phyloP scores from a whole-genome alignment of 2,888 invertebrate genomes.

The Drosophila silvestris region DNA sequence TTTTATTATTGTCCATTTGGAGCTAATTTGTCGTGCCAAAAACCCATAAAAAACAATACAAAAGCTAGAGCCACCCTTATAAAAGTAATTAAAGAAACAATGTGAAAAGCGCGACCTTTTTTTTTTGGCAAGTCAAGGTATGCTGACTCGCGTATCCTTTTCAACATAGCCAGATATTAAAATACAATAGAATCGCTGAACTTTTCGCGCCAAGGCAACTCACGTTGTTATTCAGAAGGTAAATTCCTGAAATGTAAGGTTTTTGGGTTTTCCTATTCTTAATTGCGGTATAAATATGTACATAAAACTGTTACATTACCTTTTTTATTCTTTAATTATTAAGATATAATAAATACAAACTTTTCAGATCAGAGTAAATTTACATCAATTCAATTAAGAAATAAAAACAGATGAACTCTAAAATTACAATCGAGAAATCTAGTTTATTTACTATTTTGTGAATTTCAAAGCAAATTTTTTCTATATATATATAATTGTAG shows the following conservation, averaged over 20 bases:
- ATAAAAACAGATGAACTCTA: too few relatives aligned
- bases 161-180: background rate
- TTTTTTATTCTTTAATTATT: background rate
- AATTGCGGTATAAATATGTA: background rate
- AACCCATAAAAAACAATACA: constrained; percentile 36
- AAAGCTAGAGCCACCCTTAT: constrained; percentile 12
- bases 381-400: background rate
- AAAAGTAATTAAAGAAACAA: constrained; percentile 12
- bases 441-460: background rate
- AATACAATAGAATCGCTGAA: background rate
- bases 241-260: background rate
- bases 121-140: background rate
- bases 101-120: background rate
- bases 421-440: too few relatives aligned
- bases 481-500: background rate
- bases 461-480: background rate
- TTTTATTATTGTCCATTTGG: constrained; percentile 15
- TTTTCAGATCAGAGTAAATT: background rate
- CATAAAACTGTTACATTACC: background rate
- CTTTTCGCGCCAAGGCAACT: background rate
- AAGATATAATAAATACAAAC: too few relatives aligned
- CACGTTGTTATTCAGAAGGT: background rate
- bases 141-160: background rate
- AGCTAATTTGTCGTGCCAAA: constrained; percentile 28
- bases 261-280: background rate